phyloP scores from a whole-genome alignment of 2,888 invertebrate genomes.

The Prosopocoilus inquinatus region DNA sequence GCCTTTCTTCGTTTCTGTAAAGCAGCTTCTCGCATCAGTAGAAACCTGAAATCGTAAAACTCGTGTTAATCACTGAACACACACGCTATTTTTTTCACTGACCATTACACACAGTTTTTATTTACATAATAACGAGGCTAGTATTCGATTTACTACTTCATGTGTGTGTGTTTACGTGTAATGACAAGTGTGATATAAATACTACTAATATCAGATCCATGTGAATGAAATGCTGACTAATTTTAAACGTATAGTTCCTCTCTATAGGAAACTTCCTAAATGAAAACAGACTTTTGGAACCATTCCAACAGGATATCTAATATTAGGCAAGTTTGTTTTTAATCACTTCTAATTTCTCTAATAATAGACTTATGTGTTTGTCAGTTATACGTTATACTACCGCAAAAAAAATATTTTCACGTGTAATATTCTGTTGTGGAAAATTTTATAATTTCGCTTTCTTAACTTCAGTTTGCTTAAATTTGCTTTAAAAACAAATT shows the following conservation, averaged over 20 bases:
- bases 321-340: constrained; percentile 46
- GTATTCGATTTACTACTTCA: too few species aligned
- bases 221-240: constrained; percentile 43
- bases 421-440: too few species aligned
- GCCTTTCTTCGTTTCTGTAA: constrained; percentile 51
- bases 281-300: constrained; percentile 43
- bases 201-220: constrained; percentile 32
- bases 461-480: too few species aligned
- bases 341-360: constrained; percentile 41
- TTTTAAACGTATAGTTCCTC: constrained; percentile 45
- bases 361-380: constrained; percentile 26
- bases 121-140: not conserved
- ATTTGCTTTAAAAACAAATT: too few species aligned
- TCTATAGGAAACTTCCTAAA: constrained; percentile 43
- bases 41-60: constrained; percentile 36
- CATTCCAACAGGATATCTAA: constrained; percentile 50
- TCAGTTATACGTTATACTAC: not conserved
- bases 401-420: too few species aligned
- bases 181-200: constrained; percentile 10
- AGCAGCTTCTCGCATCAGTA: constrained; percentile 53
- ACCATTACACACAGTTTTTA: not conserved
- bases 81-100: not conserved
- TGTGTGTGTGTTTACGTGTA: not conserved
- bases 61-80: too few species aligned
- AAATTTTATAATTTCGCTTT: too few species aligned